phyloP scores from a whole-genome alignment of 2,888 invertebrate species.

The Drosophila subsilvestris region DNA sequence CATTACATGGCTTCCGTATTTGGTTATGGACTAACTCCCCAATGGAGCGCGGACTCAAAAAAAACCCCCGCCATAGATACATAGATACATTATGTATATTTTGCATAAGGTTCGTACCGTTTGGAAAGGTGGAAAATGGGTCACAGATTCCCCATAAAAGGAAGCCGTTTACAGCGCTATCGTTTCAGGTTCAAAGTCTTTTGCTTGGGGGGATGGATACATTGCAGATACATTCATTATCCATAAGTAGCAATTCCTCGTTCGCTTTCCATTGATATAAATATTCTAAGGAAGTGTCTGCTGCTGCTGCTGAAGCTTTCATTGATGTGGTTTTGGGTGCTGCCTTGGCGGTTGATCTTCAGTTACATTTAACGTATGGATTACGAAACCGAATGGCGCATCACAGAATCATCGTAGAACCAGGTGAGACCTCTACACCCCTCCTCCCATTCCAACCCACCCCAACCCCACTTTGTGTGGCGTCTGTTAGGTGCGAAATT shows the following conservation, averaged over 20 bases:
- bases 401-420: slow-evolving; percentile 7
- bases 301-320: slow-evolving; percentile 1
- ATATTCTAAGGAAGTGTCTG: slow-evolving; percentile 4
- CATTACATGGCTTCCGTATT: slow-evolving; percentile 79
- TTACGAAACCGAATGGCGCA: slow-evolving; percentile 52
- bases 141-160: slow-evolving; percentile 16
- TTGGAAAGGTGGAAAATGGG: slow-evolving; percentile 26
- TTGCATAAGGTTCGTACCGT: slow-evolving; percentile 4
- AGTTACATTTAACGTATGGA: slow-evolving; percentile 48
- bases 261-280: not conserved
- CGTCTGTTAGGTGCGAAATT: slow-evolving; percentile 1
- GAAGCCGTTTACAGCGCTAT: not conserved
- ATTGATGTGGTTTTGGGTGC: slow-evolving; percentile 22
- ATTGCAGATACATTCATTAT: not conserved
- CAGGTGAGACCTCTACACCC: not conserved
- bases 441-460: not conserved
- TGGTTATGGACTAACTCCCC: slow-evolving; percentile 40
- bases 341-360: slow-evolving; percentile 68
- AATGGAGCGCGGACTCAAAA: slow-evolving; percentile 2
- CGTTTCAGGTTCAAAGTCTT: not conserved
- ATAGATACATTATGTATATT: not conserved
- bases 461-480: no score
- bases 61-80: not conserved
- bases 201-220: no score
- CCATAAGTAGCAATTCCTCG: no score